These are phyloP conservation scores for Leptopilina clavipes DNA, from an alignment of 1,140 invertebrate genomes.

Conservation along the genomic window DNA sequence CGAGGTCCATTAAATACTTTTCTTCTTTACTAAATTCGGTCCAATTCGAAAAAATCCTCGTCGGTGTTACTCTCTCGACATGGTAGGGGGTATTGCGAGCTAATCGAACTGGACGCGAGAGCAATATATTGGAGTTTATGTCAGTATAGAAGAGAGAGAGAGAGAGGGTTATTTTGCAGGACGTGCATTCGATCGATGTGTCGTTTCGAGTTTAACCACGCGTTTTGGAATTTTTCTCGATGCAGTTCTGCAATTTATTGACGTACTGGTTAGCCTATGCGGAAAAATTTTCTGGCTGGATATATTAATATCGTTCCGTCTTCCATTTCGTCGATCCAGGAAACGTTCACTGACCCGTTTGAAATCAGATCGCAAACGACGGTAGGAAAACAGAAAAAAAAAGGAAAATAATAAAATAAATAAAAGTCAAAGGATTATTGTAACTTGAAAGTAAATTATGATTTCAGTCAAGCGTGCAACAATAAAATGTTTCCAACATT, in stretches of 20 bases:
- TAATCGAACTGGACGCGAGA: slow-evolving; percentile 55
- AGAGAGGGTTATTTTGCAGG: slow-evolving; percentile 49
- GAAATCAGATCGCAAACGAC: slow-evolving; percentile 42
- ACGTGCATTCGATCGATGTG: slow-evolving; percentile 49
- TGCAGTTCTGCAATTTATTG: slow-evolving; percentile 40
- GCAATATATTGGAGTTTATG: slow-evolving; percentile 59
- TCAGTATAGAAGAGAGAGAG: slow-evolving; percentile 15
- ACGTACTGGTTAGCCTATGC: slow-evolving; percentile 36
- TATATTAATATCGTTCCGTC: slow-evolving; percentile 45
- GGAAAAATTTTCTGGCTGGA: slow-evolving; percentile 33
- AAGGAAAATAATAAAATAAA: slow-evolving; percentile 39
- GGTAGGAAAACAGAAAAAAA: slow-evolving; percentile 44
- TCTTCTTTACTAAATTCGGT: neutral
- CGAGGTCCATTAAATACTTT: neutral
- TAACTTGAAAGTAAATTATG: slow-evolving; percentile 29
- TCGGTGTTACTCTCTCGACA: slow-evolving; percentile 36
- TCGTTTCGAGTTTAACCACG: slow-evolving; percentile 51
- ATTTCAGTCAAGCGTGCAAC: neutral
- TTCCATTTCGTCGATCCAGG: slow-evolving; percentile 31
- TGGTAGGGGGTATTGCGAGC: slow-evolving; percentile 4
- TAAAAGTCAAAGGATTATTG: neutral
- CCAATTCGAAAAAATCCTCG: neutral
- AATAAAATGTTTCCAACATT: neutral
- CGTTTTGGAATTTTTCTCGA: slow-evolving; percentile 9
- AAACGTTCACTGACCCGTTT: slow-evolving; percentile 42